Evolutionary conservation across 2,113 vertebrate species (phyloP).

Genomic region (Damaliscus lunatus): DNA sequence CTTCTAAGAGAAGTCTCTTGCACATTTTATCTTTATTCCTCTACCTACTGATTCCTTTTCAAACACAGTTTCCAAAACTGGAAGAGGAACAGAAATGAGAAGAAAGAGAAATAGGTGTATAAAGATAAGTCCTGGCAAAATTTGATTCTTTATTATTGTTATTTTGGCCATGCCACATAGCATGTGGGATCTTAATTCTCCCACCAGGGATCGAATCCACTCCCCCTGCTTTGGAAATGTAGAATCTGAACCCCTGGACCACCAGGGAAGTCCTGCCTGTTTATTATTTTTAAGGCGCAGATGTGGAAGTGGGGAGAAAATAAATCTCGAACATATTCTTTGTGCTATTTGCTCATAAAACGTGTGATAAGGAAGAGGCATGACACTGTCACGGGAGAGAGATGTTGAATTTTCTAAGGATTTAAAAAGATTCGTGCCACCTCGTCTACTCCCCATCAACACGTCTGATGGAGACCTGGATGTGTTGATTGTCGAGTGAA

Average conservation of each 20-base stretch:
- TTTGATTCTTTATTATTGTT: neutral
- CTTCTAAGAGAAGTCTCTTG: neutral
- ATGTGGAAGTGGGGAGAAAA: neutral
- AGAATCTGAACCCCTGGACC: neutral
- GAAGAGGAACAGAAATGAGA: neutral
- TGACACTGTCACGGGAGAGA: neutral
- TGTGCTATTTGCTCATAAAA: neutral
- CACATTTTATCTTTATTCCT: neutral
- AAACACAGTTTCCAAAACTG: neutral
- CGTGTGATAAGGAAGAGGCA: neutral
- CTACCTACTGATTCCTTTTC: neutral
- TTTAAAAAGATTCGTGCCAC: neutral
- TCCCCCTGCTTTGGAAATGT: neutral
- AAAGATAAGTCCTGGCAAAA: neutral
- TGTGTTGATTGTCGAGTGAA: neutral
- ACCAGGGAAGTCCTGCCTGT: neutral
- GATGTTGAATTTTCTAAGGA: neutral
- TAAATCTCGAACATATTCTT: neutral
- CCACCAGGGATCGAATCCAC: neutral
- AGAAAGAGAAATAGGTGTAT: neutral
- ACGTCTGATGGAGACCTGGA: neutral
- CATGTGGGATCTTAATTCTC: neutral
- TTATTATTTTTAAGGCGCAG: neutral
- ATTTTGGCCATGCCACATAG: neutral
- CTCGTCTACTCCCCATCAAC: neutral